phyloP scores from a whole-genome alignment of 1,140 invertebrate species.

The Akabosia matsudoensis region DNA sequence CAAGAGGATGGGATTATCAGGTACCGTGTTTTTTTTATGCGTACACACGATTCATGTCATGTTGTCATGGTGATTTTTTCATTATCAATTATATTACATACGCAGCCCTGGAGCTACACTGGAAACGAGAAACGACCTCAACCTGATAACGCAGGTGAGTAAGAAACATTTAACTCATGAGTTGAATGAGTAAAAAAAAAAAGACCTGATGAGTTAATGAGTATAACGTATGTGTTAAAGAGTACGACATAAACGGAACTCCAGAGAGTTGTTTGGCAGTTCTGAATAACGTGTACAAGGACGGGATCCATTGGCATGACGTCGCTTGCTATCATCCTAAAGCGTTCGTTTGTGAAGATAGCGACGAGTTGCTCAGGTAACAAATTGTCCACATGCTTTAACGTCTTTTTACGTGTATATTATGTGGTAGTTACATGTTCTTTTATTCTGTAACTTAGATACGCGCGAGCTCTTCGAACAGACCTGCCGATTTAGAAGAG shows the following conservation, averaged over 20 bases:
- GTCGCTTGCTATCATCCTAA: constrained; percentile 89
- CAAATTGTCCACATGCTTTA: constrained; percentile 67
- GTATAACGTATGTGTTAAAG: too few relatives aligned
- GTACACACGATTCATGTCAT: neutral
- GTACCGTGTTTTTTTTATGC: constrained; percentile 46
- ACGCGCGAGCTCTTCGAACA: too few relatives aligned
- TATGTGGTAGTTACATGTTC: too few relatives aligned
- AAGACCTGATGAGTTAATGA: too few relatives aligned
- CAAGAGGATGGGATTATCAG: constrained; percentile 52
- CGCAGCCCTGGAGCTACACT: constrained; percentile 74
- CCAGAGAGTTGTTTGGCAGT: constrained; percentile 79
- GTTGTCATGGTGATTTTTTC: too few relatives aligned
- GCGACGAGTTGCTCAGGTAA: constrained; percentile 79
- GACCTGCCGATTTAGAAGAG: too few relatives aligned
- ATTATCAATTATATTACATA: constrained; percentile 59
- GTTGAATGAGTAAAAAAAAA: too few relatives aligned
- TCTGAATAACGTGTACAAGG: constrained; percentile 85
- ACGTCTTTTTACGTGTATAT: too few relatives aligned
- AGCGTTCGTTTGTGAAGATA: constrained; percentile 83
- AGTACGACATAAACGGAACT: constrained; percentile 85
- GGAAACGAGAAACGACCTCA: constrained; percentile 83
- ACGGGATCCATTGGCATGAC: constrained; percentile 87
- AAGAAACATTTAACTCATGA: constrained; percentile 89
- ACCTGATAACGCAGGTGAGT: constrained; percentile 86
- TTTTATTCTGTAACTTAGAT: too few relatives aligned